phyloP scores from a whole-genome alignment of 2,797 vertebrate genomes.

The Nasua narica region DNA sequence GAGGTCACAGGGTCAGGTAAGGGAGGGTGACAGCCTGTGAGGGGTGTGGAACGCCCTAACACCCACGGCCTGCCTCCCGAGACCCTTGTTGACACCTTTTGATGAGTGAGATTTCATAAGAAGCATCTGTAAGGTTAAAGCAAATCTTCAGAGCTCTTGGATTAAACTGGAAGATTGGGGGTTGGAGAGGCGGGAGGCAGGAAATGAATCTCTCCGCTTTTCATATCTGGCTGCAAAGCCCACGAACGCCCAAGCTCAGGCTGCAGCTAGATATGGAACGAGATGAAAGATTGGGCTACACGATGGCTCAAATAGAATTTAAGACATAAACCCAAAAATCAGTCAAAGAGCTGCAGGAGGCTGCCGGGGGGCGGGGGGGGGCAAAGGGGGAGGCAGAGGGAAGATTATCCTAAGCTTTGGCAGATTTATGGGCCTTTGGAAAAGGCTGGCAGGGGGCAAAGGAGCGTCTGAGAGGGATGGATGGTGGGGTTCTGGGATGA shows the following conservation, averaged over 20 bases:
- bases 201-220: slow-evolving; percentile 25
- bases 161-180: neutral
- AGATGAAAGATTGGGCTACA: neutral
- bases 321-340: neutral
- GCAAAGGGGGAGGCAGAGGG: neutral
- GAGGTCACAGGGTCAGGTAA: neutral
- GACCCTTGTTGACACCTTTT: neutral
- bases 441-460: neutral
- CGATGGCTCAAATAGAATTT: neutral
- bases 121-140: neutral
- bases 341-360: neutral
- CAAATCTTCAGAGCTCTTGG: neutral
- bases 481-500: neutral
- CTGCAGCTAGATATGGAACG: neutral
- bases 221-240: neutral
- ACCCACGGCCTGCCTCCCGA: neutral
- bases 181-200: neutral
- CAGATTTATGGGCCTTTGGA: neutral
- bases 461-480: neutral
- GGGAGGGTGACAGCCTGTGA: neutral
- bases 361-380: neutral
- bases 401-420: neutral
- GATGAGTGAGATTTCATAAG: neutral
- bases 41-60: accelerated
- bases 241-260: neutral